These are phyloP conservation scores for Sepiola atlantica DNA, from an alignment of 2,888 invertebrate genomes.

Conservation along the genomic window DNA sequence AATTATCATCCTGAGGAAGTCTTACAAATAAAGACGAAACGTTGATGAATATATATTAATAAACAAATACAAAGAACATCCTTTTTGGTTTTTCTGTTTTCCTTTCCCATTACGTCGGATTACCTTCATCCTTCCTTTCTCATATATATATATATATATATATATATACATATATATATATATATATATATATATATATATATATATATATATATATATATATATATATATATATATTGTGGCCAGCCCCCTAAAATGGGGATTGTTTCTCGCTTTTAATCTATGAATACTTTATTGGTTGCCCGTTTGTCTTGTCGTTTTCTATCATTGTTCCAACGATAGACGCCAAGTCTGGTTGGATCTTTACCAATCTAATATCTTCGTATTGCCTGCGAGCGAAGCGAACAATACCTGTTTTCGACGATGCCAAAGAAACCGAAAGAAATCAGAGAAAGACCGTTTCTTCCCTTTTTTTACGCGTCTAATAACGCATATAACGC, in stretches of 20 bases:
- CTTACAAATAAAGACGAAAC: too few relatives aligned
- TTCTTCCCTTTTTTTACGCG: not conserved
- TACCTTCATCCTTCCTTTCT: too few relatives aligned
- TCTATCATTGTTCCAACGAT: not conserved
- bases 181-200: too few relatives aligned
- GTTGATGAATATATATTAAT: too few relatives aligned
- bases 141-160: not conserved
- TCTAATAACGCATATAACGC: not conserved
- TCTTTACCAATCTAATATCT: constrained; percentile 17
- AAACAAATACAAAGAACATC: too few relatives aligned
- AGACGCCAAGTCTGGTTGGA: not conserved
- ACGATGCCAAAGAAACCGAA: not conserved
- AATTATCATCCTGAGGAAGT: too few relatives aligned
- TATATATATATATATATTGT: too few relatives aligned
- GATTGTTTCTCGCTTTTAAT: too few relatives aligned
- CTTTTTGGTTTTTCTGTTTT: not conserved
- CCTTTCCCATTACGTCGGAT: too few relatives aligned
- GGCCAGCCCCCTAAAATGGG: too few relatives aligned
- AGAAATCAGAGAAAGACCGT: not conserved
- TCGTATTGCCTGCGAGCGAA: not conserved
- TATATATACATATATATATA: not conserved
- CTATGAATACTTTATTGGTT: not conserved
- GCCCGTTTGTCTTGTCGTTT: not conserved
- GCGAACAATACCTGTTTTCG: not conserved
- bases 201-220: too few relatives aligned